Percentiles rank a stretch among this genome's conserved stretches.
phyloP scores from a whole-genome alignment of 2,888 invertebrate genomes.

The Hoplodrina blanda region DNA sequence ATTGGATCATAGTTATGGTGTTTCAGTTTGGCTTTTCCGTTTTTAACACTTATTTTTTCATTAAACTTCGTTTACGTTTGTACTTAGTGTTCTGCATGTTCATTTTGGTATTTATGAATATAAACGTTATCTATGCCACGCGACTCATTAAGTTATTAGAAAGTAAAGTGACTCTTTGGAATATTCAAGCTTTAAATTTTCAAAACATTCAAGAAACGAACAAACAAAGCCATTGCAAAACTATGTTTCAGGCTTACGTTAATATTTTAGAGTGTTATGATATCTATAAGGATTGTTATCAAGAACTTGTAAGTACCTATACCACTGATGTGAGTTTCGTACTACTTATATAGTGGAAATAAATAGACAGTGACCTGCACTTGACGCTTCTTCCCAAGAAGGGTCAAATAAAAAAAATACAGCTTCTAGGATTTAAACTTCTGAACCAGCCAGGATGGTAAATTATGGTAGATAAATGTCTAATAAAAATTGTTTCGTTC shows the following conservation, averaged over 20 bases:
- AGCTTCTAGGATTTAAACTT: too few species aligned
- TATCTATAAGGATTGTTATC: slow-evolving; percentile 3
- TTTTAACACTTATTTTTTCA: not conserved
- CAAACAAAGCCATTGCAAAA: not conserved
- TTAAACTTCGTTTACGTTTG: not conserved
- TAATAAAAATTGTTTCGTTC: not conserved
- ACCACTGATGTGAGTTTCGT: not conserved
- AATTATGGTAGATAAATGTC: too few species aligned
- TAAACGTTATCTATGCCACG: slow-evolving; percentile 26
- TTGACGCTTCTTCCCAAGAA: too few species aligned
- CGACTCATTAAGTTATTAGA: slow-evolving; percentile 29
- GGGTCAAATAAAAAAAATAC: too few species aligned
- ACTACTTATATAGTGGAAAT: too few species aligned
- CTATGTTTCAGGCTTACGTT: slow-evolving; percentile 28
- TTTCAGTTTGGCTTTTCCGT: not conserved
- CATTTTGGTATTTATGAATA: slow-evolving; percentile 23
- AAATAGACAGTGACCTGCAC: too few species aligned
- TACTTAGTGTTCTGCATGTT: not conserved
- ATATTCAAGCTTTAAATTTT: slow-evolving; percentile 14
- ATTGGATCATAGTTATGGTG: slow-evolving; percentile 1
- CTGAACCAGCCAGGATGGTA: too few species aligned
- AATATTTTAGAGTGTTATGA: slow-evolving; percentile 36
- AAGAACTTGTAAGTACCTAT: slow-evolving; percentile 23
- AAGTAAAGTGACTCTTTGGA: slow-evolving; percentile 41
- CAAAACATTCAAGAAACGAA: not conserved